phyloP scores from a whole-genome alignment of 2,797 vertebrate genomes.

The Trematomus bernacchii region DNA sequence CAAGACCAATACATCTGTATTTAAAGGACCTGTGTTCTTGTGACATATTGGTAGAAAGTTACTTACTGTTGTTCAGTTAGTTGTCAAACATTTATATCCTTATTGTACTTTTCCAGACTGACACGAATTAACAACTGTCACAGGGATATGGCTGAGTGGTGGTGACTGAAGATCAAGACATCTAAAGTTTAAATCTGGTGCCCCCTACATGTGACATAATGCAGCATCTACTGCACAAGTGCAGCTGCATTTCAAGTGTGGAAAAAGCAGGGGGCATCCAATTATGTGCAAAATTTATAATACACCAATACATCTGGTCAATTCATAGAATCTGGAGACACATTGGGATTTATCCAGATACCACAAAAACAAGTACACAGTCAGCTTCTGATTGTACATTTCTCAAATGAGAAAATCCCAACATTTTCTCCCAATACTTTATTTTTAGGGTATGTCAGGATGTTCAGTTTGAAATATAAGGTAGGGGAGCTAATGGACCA shows the following conservation, averaged over 20 bases:
- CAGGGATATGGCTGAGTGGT: background rate
- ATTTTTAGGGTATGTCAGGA: background rate
- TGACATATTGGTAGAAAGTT: no score
- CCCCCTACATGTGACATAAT: background rate
- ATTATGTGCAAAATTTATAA: no score
- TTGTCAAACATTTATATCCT: no score
- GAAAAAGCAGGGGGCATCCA: no score
- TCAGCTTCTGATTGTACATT: background rate
- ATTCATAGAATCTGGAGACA: background rate
- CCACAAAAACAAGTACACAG: constrained; percentile 1
- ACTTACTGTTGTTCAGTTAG: no score
- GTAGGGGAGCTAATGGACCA: background rate
- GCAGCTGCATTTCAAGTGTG: no score
- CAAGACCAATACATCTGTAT: no score
- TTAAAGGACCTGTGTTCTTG: no score
- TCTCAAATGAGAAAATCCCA: background rate
- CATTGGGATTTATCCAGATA: background rate
- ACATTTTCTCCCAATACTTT: background rate
- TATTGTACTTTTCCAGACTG: no score
- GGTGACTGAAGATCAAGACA: background rate
- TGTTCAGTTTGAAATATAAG: constrained; percentile 12
- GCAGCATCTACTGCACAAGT: no score
- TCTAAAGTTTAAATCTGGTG: background rate
- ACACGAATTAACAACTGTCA: no score
- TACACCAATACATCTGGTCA: no score